Percentiles rank a stretch among this genome's conserved stretches.
These are phyloP conservation scores for Syngnathus floridae DNA, from an alignment of 2,113 vertebrate species.

Conservation along the genomic window DNA sequence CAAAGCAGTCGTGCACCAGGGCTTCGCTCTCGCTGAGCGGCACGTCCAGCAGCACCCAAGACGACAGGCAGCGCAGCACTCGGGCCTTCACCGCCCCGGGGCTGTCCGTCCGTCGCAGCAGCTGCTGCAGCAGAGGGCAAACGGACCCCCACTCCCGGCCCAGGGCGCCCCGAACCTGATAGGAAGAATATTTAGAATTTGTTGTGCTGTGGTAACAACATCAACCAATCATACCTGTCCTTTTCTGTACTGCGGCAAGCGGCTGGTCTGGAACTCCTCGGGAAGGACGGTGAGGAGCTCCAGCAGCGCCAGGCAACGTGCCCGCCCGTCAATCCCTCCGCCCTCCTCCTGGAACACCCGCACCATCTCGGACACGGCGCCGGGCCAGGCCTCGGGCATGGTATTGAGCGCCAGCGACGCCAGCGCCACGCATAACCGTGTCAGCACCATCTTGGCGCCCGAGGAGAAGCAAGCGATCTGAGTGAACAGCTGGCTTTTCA, in stretches of 20 bases:
- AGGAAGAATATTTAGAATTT: slow-evolving; percentile 8
- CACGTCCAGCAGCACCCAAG: slow-evolving; percentile 95
- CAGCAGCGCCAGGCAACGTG: slow-evolving; percentile 89
- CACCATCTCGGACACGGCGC: slow-evolving; percentile 94
- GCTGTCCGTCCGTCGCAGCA: slow-evolving; percentile 86
- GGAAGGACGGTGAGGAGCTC: slow-evolving; percentile 96
- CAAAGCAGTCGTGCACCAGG: slow-evolving; percentile 89
- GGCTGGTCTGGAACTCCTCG: slow-evolving; percentile 97
- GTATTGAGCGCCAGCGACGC: slow-evolving; percentile 96
- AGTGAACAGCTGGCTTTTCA: slow-evolving; percentile 94
- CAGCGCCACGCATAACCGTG: slow-evolving; percentile 90
- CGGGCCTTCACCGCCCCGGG: slow-evolving; percentile 93
- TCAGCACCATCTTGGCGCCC: slow-evolving; percentile 96
- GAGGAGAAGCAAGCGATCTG: slow-evolving; percentile 93
- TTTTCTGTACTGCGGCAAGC: slow-evolving; percentile 90
- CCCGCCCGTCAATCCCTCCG: slow-evolving; percentile 85
- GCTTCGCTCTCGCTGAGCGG: slow-evolving; percentile 89
- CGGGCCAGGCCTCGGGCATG: slow-evolving; percentile 96
- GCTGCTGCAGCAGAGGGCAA: slow-evolving; percentile 91
- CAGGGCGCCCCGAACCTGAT: slow-evolving; percentile 82
- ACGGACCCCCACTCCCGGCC: slow-evolving; percentile 86
- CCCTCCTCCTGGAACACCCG: slow-evolving; percentile 93
- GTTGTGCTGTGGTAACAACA: background rate
- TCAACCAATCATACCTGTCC: slow-evolving; percentile 76
- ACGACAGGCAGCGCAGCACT: slow-evolving; percentile 96